Evolutionary conservation across 2,888 invertebrate species (phyloP), one percentile per base, ranked within the genome.

Genomic region (Drosophila helvetica): DNA sequence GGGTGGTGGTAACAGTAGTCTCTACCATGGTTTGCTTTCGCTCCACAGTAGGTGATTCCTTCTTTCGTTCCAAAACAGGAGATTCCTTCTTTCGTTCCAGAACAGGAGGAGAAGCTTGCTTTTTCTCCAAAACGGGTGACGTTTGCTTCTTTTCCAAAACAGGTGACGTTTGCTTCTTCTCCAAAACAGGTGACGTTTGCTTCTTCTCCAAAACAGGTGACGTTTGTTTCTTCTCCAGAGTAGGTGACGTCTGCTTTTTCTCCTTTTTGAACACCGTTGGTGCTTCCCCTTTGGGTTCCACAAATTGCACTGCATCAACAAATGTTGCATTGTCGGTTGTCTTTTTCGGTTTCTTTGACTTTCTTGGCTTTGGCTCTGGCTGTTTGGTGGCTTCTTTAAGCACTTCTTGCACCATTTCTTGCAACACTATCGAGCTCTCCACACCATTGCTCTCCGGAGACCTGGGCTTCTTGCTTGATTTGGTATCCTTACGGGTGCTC

Each of bases 361-460:
- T 89, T 10, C 77, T 79, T 25, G 65, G 73, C 47, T 80, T 88
- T 6, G 75, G 69, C 51, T 88, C 88, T 10, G 88, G 80, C 1
- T 77, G 56, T 1, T 78, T 74, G 2, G 50, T 58, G 8, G 57
- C 8, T 51, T 75, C 85, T 6, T 59, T 75, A 77, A 77, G 25
- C 4, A 51, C 15, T 3, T 38, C 38, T 7, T n/a, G n/a, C 38
- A 38, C 38, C 38, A 38, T 12, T 2, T 38, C 38, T n/a, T n/a
- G 7, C 38, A 38, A 6, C 38, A 38, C 15, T 38, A n/a, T 38
- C 7, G n/a, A 74, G 63, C 57, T 77, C 66, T 88, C 82, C 52
- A 63, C 42, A 25, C 64, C 72, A 74, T 74, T 84, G 25, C 59
- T 55, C 2, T 85, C 88, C 0, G 86, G 80, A 17, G 88, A 75